Base-by-base conservation (phyloP, 2,797 vertebrate genomes). In the Heliangelus exortis region DNA sequence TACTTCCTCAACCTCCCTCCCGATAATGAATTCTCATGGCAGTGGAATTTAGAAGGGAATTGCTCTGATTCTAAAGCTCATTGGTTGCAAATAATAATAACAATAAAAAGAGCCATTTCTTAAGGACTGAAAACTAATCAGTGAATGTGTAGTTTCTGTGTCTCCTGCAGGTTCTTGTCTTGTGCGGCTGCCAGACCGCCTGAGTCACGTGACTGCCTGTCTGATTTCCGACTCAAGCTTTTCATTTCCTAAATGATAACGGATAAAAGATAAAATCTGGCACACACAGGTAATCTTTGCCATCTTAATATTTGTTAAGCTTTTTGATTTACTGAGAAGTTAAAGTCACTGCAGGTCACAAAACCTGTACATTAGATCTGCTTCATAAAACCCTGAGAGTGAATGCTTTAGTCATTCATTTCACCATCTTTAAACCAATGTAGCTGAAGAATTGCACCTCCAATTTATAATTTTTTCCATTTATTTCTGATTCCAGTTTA, bases 291-390 rank as follows among this genome's bases (percentile, higher is more conserved):
- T 97, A 95, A 96, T 98, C 97, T 97, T 96, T 96, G 94, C 96
- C 96, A 93, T 97, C 97, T 97, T 98, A 97, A 97, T 98, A 97
- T 98, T 98, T 98, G 97, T 97, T 98, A 98, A 98, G 97, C 96
- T 95, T 97, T 97, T 97, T 97, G 97, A 98, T 98, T 98, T 98
- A 97, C 96, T 91, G 96, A 97, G 96, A 96, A 97, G 96, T 97
- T 97, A 91, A 97, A 97, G 96, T 97, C 97, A 96, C 85, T 84
- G 96, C 96, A 96, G 97, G 97, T 97, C 97, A 97, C 92, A 97
- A 96, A 98, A 97, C 96, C 94, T 96, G 96, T 95, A 96, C 96
- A 94, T 98, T 98, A 97, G 97, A 96, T 98, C 92, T 97, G 97
- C 97, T 97, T 97, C 97, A 97, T 97, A 97, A 97, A 98, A 95